Evolutionary conservation across 2,888 invertebrate genomes (phyloP).

Genomic region (Polia nebulosa): DNA sequence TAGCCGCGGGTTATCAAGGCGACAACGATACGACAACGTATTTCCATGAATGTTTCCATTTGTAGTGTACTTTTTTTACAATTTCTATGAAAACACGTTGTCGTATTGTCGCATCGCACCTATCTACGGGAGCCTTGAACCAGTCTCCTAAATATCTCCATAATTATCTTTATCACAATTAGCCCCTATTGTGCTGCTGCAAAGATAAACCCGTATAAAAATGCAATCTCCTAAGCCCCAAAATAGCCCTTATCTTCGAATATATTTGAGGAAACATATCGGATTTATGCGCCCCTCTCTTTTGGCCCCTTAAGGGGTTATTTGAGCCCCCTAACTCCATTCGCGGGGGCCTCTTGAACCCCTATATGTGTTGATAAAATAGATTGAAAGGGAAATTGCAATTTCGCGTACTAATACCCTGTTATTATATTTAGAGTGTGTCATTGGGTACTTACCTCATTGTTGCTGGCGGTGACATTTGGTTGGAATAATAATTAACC

Average conservation of each 20-base stretch:
- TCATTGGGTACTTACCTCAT: neutral
- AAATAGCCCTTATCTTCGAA: constrained; percentile 58
- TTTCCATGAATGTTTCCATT: neutral
- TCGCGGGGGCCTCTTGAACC: constrained; percentile 36
- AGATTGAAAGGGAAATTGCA: constrained; percentile 54
- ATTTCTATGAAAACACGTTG: neutral
- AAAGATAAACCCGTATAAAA: constrained; percentile 46
- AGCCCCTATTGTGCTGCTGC: constrained; percentile 30
- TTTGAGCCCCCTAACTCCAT: constrained; percentile 44
- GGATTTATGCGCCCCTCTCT: constrained; percentile 50
- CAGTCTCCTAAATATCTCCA: neutral
- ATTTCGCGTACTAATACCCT: constrained; percentile 40
- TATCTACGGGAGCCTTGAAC: neutral
- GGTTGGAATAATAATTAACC: constrained; percentile 2
- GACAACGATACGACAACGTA: neutral
- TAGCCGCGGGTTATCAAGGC: neutral
- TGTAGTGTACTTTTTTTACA: neutral
- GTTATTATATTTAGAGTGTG: constrained; percentile 22
- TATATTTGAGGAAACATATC: constrained; percentile 56
- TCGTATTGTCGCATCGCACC: neutral
- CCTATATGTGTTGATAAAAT: constrained; percentile 45
- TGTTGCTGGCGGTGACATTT: constrained; percentile 5
- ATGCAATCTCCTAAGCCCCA: constrained; percentile 40
- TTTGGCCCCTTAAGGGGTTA: constrained; percentile 55
- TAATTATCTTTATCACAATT: constrained; percentile 31